phyloP scores from a whole-genome alignment of 2,888 invertebrate genomes.

The Tipula lateralis region DNA sequence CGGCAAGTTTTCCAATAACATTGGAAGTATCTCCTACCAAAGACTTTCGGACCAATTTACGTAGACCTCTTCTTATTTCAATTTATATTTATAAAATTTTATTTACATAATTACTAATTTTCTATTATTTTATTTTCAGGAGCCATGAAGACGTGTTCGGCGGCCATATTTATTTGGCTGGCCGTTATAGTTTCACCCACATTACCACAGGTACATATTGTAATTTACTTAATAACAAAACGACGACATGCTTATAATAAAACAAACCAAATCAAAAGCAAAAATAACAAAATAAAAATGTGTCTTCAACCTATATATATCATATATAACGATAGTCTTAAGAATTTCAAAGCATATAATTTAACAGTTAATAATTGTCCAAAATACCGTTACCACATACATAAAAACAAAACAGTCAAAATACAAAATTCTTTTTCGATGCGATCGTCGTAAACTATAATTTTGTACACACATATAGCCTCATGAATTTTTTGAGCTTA shows the following conservation, averaged over 20 bases:
- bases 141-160: constrained; percentile 45
- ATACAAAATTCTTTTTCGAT: not conserved
- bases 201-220: constrained; percentile 37
- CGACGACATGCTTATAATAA: not conserved
- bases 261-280: not conserved
- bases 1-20: no score
- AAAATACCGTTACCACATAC: not conserved
- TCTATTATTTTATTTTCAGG: not conserved
- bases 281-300: not conserved
- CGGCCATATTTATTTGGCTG: constrained; percentile 50
- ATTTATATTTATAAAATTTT: not conserved
- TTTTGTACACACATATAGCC: not conserved
- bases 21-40: no score
- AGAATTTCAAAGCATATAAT: not conserved
- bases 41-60: no score
- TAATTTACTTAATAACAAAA: not conserved
- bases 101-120: not conserved
- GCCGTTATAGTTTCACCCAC: constrained; percentile 42
- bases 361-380: constrained; percentile 11
- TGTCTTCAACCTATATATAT: not conserved
- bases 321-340: not conserved
- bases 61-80: no score
- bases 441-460: not conserved
- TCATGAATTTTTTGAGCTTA: not conserved
- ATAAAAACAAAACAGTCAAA: not conserved